phyloP scores from a whole-genome alignment of 2,113 vertebrate species.

The Larimichthys crocea region DNA sequence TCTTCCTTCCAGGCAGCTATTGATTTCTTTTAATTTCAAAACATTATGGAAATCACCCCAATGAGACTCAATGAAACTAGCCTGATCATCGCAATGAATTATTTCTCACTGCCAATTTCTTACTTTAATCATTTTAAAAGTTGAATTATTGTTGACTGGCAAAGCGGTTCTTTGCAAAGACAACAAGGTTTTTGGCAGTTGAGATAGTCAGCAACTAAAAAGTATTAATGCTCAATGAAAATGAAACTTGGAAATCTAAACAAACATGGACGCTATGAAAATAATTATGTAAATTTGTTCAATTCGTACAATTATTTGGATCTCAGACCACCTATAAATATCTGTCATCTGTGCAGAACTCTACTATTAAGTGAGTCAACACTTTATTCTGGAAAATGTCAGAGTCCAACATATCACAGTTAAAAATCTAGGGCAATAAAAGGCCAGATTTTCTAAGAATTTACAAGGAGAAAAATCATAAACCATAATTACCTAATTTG shows the following conservation, averaged over 20 bases:
- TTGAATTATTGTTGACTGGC: neutral
- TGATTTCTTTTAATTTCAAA: conserved; percentile 15
- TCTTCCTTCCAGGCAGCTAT: neutral
- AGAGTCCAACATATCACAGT: neutral
- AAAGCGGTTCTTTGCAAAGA: neutral
- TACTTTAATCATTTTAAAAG: neutral
- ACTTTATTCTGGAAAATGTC: neutral
- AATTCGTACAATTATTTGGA: neutral
- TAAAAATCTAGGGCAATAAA: neutral
- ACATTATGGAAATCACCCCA: neutral
- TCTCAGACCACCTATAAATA: neutral
- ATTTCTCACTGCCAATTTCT: neutral
- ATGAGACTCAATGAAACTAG: neutral
- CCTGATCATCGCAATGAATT: neutral
- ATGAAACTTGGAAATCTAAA: neutral
- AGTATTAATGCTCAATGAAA: neutral
- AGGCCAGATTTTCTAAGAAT: neutral
- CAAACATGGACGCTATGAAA: neutral
- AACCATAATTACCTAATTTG: conserved; percentile 39
- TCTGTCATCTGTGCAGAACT: neutral
- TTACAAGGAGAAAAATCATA: neutral
- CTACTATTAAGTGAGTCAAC: neutral
- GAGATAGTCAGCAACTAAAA: neutral
- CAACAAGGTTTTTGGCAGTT: neutral
- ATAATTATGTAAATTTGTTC: neutral